Evolutionary conservation across 2,797 vertebrate genomes (phyloP), one percentile per base, ranked within the genome.

Genomic region (Neosilurus hyrtlii): DNA sequence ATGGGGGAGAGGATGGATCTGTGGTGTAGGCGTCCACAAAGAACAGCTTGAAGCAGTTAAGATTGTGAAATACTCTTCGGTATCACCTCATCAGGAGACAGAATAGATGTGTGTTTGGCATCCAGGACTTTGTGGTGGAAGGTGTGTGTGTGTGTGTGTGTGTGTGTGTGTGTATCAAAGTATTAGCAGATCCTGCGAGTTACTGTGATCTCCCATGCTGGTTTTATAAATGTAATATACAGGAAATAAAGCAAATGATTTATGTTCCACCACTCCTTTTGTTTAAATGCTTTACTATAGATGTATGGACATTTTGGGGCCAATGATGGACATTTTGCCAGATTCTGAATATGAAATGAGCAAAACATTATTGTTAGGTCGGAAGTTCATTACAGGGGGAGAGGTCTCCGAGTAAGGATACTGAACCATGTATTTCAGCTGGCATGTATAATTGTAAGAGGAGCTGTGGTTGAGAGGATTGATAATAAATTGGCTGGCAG

Each of bases 31-130:
- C 88, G 81, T 88, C 63, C 86, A 56, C 66, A 79, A 67, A 81
- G 82, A 86, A 85, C 91, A 90, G 87, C 76, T 73, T 87, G 88
- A 88, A 86, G 83, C 86, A 83, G 89, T 91, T 90, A 89, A 76
- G 84, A 77, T 82, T 83, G 89, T 85, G 86, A 88, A 87, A 85
- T 73, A 89, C 88, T 89, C 84, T 87, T 89, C 87, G 83, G 84
- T 89, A 89, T 93, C 93, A 95, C 94, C 87, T 94, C 93, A 92
- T 94, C 90, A 94, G 84, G 66, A 86, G 88, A 82, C 81, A 72
- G 76, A 81, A 86, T 80, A 62, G 72, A 84, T 85, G 78, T 79
- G 43, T 79, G 77, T 83, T 86, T 81, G 83, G 76, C 71, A 80
- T 83, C 70, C 26, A 62, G 43, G 80, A 84, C 77, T 71, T 15